A percentile compares a stretch with the other conserved stretches of the same genome.
phyloP scores from a whole-genome alignment of 1,140 invertebrate genomes.

The Paraescarpia echinospica region DNA sequence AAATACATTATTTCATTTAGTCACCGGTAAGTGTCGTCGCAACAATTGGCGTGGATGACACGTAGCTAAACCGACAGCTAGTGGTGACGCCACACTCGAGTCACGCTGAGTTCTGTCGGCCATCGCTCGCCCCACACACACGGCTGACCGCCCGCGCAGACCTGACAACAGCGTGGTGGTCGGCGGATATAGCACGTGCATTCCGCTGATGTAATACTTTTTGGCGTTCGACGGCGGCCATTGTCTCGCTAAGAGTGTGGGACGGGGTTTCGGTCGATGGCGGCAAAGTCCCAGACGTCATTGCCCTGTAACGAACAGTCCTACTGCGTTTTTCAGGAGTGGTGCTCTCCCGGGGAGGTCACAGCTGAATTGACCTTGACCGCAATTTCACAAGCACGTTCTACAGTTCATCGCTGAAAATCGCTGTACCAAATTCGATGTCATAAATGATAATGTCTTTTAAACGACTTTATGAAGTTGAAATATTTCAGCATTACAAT shows the following conservation, averaged over 20 bases:
- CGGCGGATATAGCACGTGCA: background rate
- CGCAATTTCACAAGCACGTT: background rate
- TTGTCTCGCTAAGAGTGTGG: background rate
- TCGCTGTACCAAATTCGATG: background rate
- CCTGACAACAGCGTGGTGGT: background rate
- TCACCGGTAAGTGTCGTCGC: background rate
- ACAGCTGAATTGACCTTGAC: too few relatives aligned
- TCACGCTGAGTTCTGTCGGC: background rate
- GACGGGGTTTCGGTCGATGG: background rate
- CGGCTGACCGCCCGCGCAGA: background rate
- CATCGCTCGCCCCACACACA: too few relatives aligned
- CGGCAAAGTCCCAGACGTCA: background rate
- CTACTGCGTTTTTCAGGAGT: background rate
- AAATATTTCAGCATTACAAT: too few relatives aligned
- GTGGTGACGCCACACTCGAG: background rate
- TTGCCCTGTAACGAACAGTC: background rate
- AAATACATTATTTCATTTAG: too few relatives aligned
- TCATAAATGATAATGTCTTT: background rate
- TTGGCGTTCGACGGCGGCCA: background rate
- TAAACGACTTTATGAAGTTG: too few relatives aligned
- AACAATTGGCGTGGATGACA: background rate
- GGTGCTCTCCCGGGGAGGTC: background rate
- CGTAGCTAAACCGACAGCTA: background rate
- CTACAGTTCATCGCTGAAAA: background rate
- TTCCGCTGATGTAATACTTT: background rate